A percentile compares a stretch with the other conserved stretches of the same genome.
Evolutionary conservation across 2,797 vertebrate species (phyloP).

Genomic region (Oceanodroma leucorhoa): DNA sequence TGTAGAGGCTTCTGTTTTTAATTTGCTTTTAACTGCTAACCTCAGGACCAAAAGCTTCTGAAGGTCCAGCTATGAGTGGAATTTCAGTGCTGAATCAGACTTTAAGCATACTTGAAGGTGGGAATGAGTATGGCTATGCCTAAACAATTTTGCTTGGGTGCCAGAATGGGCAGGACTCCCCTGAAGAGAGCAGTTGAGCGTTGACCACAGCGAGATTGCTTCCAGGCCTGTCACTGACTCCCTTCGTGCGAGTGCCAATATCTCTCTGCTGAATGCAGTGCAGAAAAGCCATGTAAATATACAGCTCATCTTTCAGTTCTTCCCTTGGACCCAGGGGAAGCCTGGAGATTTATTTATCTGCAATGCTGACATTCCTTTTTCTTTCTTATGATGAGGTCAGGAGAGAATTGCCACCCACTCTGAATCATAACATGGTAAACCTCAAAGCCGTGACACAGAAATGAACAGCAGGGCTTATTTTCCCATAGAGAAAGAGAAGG

Average conservation of each 20-base stretch:
- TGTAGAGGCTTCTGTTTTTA: background rate
- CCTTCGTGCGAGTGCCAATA: rapidly evolving
- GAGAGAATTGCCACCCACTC: background rate
- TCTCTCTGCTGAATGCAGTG: background rate
- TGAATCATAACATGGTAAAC: background rate
- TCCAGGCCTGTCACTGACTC: background rate
- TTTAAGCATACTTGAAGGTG: background rate
- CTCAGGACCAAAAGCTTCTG: background rate
- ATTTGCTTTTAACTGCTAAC: background rate
- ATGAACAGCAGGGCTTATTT: background rate
- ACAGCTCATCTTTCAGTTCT: background rate
- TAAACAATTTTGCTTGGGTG: background rate
- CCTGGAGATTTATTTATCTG: background rate
- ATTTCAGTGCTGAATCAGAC: background rate
- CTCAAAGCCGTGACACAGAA: background rate
- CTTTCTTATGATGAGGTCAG: background rate
- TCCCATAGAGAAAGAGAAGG: background rate
- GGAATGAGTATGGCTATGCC: background rate
- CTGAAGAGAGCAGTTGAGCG: background rate
- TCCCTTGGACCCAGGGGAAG: background rate
- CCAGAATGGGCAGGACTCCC: background rate
- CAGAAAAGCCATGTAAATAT: background rate
- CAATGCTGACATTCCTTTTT: background rate
- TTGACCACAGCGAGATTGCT: background rate
- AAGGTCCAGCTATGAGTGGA: background rate